Evolutionary conservation across 2,797 vertebrate species (phyloP).

Genomic region (Sebastes miniatus): DNA sequence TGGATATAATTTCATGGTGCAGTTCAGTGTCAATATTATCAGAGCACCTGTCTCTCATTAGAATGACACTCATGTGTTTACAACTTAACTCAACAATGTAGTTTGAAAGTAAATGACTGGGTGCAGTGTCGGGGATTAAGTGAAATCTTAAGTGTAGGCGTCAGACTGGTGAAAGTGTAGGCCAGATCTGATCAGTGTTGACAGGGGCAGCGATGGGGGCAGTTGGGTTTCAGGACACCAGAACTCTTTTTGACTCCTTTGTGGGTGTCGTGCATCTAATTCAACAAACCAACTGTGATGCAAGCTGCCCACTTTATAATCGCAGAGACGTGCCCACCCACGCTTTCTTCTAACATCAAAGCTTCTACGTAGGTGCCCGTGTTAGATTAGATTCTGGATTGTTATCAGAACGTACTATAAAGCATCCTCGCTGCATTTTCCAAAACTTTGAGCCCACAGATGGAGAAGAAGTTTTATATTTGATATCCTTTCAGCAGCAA

Average conservation of each 20-base stretch:
- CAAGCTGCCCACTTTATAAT: slow-evolving; percentile 49
- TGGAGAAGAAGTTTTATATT: slow-evolving; percentile 27
- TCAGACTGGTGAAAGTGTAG: slow-evolving; percentile 1
- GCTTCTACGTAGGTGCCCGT: slow-evolving; percentile 17
- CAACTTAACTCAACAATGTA: background rate
- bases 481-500: slow-evolving; percentile 35
- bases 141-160: slow-evolving; percentile 6
- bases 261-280: slow-evolving; percentile 23
- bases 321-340: slow-evolving; percentile 30
- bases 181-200: slow-evolving; percentile 2
- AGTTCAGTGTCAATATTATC: background rate
- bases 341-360: slow-evolving; percentile 37
- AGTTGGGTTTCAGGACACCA: slow-evolving; percentile 1
- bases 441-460: slow-evolving; percentile 36
- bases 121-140: slow-evolving; percentile 11
- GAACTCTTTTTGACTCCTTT: slow-evolving; percentile 7
- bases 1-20: background rate
- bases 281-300: slow-evolving; percentile 44
- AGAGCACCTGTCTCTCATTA: background rate
- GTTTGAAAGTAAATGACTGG: slow-evolving; percentile 4
- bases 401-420: background rate
- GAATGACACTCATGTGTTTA: background rate
- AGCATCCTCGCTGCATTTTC: slow-evolving; percentile 22
- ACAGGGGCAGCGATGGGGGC: background rate
- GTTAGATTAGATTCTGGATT: slow-evolving; percentile 42